Conservation (phyloP, 1,140 invertebrate species). For the Aphaenogaster floridana region DNA sequence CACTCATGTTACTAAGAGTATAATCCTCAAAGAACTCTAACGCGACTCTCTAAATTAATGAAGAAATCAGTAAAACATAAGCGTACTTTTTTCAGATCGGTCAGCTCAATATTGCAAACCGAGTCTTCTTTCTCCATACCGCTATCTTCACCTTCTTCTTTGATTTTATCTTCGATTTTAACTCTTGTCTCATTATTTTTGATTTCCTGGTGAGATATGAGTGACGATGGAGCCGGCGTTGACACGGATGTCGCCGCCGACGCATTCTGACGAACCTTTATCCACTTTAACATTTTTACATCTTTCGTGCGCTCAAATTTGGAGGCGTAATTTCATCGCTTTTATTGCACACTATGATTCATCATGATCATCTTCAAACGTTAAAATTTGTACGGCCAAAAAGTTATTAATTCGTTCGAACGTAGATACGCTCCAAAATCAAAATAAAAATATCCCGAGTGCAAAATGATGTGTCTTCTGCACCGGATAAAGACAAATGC, state of each 20-base stretch:
- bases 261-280: conserved; percentile 84
- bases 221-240: conserved; percentile 74
- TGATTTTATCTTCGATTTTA: conserved; percentile 72
- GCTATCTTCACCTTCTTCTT: conserved; percentile 81
- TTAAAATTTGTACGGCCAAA: neutral
- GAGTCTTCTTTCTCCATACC: conserved; percentile 85
- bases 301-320: neutral
- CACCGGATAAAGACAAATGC: conserved; percentile 43
- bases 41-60: conserved; percentile 1
- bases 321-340: neutral
- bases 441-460: conserved; percentile 22
- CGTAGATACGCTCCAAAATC: neutral
- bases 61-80: neutral
- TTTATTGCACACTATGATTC: neutral
- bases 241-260: conserved; percentile 77
- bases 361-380: neutral
- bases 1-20: neutral
- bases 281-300: conserved; percentile 85
- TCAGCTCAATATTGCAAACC: conserved; percentile 79
- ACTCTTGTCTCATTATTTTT: conserved; percentile 56
- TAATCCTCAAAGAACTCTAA: neutral
- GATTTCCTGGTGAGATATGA: conserved; percentile 54
- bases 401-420: neutral
- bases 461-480: conserved; percentile 3
- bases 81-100: conserved; percentile 84